Conservation (phyloP, 2,113 vertebrate genomes). For the Motacilla tschutschensis region DNA sequence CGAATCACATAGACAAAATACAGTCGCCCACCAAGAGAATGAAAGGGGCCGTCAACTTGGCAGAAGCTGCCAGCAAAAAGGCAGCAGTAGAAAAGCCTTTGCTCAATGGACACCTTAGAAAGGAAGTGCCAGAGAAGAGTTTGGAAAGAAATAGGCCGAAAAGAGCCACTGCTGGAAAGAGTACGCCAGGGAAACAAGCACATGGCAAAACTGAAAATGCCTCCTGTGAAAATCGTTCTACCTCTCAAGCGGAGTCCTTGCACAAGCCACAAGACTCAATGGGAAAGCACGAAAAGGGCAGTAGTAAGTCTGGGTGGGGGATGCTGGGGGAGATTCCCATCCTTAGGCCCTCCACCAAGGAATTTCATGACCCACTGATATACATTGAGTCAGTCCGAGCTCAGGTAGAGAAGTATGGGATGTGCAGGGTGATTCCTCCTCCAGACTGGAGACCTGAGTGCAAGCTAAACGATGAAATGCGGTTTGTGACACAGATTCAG, state of each 20-base stretch:
- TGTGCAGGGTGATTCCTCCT: conserved; percentile 94
- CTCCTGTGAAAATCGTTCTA: conserved; percentile 88
- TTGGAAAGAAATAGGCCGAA: conserved; percentile 84
- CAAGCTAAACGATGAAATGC: conserved; percentile 98
- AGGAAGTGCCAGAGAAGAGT: conserved; percentile 77
- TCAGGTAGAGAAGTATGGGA: conserved; percentile 88
- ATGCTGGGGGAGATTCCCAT: conserved; percentile 87
- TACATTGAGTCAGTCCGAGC: conserved; percentile 92
- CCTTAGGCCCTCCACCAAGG: conserved; percentile 86
- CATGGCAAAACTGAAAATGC: conserved; percentile 87
- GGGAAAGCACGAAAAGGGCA: conserved; percentile 83
- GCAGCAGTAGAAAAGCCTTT: conserved; percentile 70
- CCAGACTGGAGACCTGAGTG: conserved; percentile 97
- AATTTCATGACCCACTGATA: conserved; percentile 96
- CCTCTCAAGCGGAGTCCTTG: conserved; percentile 91
- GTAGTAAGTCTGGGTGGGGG: conserved; percentile 82
- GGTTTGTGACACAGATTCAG: conserved; percentile 97
- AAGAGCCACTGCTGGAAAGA: conserved; percentile 87
- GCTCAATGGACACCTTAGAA: conserved; percentile 83
- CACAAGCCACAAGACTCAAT: conserved; percentile 83
- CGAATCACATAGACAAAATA: conserved; percentile 70
- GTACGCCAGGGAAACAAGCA: conserved; percentile 88
- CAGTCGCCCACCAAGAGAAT: conserved; percentile 81
- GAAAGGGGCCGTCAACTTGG: conserved; percentile 66
- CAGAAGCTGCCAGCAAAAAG: conserved; percentile 87